Percentiles rank a stretch among this genome's conserved stretches.
phyloP scores from a whole-genome alignment of 2,113 vertebrate species.

The Callospermophilus lateralis region DNA sequence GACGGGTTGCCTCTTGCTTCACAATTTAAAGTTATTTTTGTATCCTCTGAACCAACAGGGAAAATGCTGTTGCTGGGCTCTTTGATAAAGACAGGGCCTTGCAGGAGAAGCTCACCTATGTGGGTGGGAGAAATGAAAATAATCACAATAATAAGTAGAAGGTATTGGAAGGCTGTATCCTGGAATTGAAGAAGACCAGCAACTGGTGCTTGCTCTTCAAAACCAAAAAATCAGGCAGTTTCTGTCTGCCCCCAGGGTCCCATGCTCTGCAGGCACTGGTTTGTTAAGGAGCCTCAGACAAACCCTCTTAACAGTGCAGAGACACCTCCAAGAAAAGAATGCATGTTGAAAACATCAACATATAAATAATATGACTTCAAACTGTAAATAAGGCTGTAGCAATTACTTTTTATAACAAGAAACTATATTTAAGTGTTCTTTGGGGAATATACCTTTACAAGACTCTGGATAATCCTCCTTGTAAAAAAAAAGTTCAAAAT shows the following conservation, averaged over 20 bases:
- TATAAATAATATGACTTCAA: neutral
- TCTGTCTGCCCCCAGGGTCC: neutral
- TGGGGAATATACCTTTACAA: neutral
- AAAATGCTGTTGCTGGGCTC: slow-evolving; percentile 80
- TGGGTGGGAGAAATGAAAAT: neutral
- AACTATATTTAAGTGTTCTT: neutral
- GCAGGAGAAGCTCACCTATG: slow-evolving; percentile 65
- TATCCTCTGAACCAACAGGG: slow-evolving; percentile 64
- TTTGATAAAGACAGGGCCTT: slow-evolving; percentile 76
- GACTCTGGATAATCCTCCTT: neutral
- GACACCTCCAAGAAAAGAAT: neutral
- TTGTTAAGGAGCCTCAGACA: neutral
- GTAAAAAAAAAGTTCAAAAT: slow-evolving; percentile 16
- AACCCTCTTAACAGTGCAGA: neutral
- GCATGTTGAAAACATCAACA: neutral
- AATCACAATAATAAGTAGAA: neutral
- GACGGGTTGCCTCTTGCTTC: slow-evolving; percentile 79
- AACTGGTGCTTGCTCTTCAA: neutral
- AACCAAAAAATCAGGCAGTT: neutral
- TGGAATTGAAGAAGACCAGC: neutral
- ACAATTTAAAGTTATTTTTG: slow-evolving; percentile 57
- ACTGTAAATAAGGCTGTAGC: neutral
- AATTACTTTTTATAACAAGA: neutral
- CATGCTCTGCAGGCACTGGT: too few species aligned
- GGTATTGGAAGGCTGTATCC: neutral